Evolutionary conservation across 2,113 vertebrate species (phyloP), one percentile per base, ranked within the genome.

Genomic region (Phyllostomus discolor): DNA sequence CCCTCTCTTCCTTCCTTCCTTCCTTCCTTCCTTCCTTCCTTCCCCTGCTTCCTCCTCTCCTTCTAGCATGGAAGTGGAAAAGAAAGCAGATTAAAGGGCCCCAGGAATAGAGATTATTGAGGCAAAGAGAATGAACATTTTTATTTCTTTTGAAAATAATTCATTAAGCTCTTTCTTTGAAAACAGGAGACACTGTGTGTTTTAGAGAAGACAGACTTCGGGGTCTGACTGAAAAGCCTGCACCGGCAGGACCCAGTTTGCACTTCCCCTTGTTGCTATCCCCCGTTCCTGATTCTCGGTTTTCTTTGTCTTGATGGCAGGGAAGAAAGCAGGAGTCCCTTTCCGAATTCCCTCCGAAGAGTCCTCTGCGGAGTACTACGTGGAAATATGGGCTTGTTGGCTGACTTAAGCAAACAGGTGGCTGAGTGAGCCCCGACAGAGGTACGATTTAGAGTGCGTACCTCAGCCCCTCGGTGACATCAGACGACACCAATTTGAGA

Each of bases 171-270:
- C 9, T 82, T 16, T 43, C 26, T 90, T 90, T 52, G 28, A 66
- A 88, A 96, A 35, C n/a, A 8, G 52, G 84, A 46, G 33, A 43
- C 22, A 78, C 10, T 54, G 16, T 52, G 4, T 78, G 33, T 73
- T 95, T 88, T 76, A 90, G 82, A 82, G 92, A 96, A 88, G 67
- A 46, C 64, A 75, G 31, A 89, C 33, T 59, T 80, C 38, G 33
- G 26, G 73, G 35, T 70, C 28, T 75, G 75, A 62, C 64, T 75
- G 72, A 82, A 96, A 95, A 92, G 14, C 67, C 80, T 57, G 5
- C 43, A 48, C 35, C 54, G 33, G 88, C 17, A 52, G 38, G 38
- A 67, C 82, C 28, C 41, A 38, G 12, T 67, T 52, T 54, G 64
- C 9, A 93, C 57, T 73, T 48, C 2, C 59, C 43, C 31, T 81